Base-by-base conservation (phyloP, 2,888 invertebrate genomes). In the Luperina nickerlii region DNA sequence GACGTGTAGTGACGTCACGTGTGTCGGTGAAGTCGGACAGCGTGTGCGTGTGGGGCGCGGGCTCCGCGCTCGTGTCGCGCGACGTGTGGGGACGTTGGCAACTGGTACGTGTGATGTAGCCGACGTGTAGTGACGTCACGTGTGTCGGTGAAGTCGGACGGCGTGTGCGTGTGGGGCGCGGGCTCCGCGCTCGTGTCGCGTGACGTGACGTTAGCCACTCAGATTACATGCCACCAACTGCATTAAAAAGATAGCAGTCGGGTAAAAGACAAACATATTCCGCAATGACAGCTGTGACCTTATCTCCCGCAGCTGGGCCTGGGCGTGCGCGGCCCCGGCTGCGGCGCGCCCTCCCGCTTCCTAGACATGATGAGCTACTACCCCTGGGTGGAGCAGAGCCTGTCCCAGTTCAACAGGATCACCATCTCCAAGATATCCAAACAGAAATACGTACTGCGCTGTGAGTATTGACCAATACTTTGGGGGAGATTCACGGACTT, bases 31-130 rank as follows among this genome's bases (percentile, higher is more conserved):
- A n/a, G n/a, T n/a, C n/a, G n/a, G n/a, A n/a, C n/a, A n/a, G n/a
- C n/a, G n/a, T n/a, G n/a, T n/a, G n/a, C 82, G 90, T 92, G 0
- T 96, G 96, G 96, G 96, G 96, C n/a, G 94, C 94, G 2, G 96
- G 96, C 60, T 88, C 91, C 0, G 93, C 93, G 13, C 92, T 96
- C 0, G 94, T 92, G 24, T 24, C 92, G 0, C 78, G 95, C 0
- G 96, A 96, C 82, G 90, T 92, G 0, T 96, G 96, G 96, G 96
- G 96, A 0, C 92, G 96, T 1, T 96, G 96, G 95, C 92, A 92
- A 82, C 86, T n/a, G n/a, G n/a, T n/a, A n/a, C n/a, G n/a, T n/a
- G n/a, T n/a, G n/a, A n/a, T n/a, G n/a, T n/a, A n/a, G n/a, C n/a
- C n/a, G n/a, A n/a, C n/a, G n/a, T n/a, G n/a, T n/a, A n/a, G n/a